Percentiles rank a stretch among this genome's conserved stretches.
Evolutionary conservation across 2,888 invertebrate genomes (phyloP).

Genomic region (Sepiola atlantica): DNA sequence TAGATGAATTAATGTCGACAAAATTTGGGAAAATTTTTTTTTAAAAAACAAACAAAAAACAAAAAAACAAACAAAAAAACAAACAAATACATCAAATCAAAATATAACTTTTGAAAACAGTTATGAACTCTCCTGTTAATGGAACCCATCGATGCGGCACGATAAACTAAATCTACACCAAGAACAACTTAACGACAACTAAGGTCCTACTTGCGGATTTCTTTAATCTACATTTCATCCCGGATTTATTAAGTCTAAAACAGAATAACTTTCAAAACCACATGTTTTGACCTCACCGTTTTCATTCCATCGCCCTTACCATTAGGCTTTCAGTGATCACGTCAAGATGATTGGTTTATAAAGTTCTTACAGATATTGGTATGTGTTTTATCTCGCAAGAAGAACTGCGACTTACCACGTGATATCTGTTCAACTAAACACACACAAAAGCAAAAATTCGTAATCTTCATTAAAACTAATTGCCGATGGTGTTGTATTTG

Average conservation of each 20-base stretch:
- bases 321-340: background rate
- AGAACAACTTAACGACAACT: background rate
- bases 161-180: background rate
- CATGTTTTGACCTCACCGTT: background rate
- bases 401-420: background rate
- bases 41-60: background rate
- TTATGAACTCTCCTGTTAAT: background rate
- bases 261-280: background rate
- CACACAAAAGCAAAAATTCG: background rate
- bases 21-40: too few species aligned
- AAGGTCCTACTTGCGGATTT: background rate
- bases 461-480: background rate
- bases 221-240: background rate
- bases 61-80: background rate
- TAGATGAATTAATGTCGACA: too few species aligned
- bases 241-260: background rate
- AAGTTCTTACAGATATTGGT: background rate
- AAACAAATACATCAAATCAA: background rate
- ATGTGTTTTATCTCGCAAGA: background rate
- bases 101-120: too few species aligned
- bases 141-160: background rate
- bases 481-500: background rate
- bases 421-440: background rate
- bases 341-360: background rate
- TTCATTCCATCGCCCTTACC: background rate